Base-by-base conservation (phyloP, 2,888 invertebrate species). In the Alloscopus bannaensis region DNA sequence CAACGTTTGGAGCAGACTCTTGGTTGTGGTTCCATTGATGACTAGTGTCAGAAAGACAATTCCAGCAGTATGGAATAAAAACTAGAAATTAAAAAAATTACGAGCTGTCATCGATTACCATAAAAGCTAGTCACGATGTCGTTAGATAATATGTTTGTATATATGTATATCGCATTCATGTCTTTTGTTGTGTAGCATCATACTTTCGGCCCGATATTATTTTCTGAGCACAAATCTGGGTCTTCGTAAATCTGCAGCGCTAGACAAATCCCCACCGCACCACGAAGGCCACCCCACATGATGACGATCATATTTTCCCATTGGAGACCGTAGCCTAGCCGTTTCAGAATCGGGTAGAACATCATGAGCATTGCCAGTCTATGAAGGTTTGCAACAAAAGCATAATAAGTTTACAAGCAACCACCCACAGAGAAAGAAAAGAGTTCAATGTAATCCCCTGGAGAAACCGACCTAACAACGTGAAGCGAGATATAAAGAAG, bases 251-350 rank as follows among this genome's bases (percentile, higher is more conserved):
- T 90, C 52, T 91, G 89, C 20, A 92, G 87, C 0, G 91, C 91
- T 47, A 92, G 87, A 62, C 91, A 91, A 24, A 92, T 87, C 0
- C 91, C 91, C 13, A 92, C 88, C 0, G 92, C 91, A 0, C 92
- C 92, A 26, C 92, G 87, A 8, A 92, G 87, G 0, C 92, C 92
- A 18, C 92, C 91, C 92, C 92, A 92, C 2, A 91, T 90, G 85
- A 91, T 90, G 2, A 92, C 90, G 84, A 91, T 87, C 76, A 90
- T 90, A 73, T 91, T 90, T 82, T 90, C 89, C 91, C 91, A 91
- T 0, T 90, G 88, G 87, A 92, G 88, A 0, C 91, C 91, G 83
- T 91, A 92, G 0, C 92, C 92, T 1, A 91, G 87, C 16, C 88
- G 89, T 24, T 88, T 88, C 26, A 92, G 87, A 0, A 91, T 70